phyloP scores from a whole-genome alignment of 92 coral and sea anemone species.

The Parazoanthus atlanticus region DNA sequence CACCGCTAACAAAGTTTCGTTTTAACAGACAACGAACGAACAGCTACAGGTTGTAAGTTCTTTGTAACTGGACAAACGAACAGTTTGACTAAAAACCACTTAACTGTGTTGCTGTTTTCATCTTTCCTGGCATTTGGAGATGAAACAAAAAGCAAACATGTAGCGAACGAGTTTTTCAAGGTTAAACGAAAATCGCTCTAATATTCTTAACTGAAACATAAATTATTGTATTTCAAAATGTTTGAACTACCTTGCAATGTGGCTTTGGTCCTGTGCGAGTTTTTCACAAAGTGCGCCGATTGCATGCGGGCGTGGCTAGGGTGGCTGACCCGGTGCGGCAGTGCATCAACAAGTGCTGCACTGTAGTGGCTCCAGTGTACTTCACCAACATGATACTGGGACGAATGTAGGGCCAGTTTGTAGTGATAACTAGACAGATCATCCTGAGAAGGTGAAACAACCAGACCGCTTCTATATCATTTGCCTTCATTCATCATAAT shows the following conservation, averaged over 20 bases:
- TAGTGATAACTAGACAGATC: constrained; percentile 76
- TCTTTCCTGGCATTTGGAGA: too few species aligned
- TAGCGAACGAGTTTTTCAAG: too few species aligned
- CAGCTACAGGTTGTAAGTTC: too few species aligned
- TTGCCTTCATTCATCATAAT: too few species aligned
- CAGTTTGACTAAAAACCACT: too few species aligned
- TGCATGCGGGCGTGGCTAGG: constrained; percentile 64
- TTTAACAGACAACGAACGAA: too few species aligned
- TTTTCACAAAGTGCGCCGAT: constrained; percentile 64
- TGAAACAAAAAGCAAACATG: too few species aligned
- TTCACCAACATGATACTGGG: constrained; percentile 84
- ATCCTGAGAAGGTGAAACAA: constrained; percentile 35
- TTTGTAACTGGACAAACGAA: too few species aligned
- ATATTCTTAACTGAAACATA: not conserved
- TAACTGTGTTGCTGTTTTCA: too few species aligned
- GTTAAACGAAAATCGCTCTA: too few species aligned
- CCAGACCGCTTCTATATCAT: not conserved
- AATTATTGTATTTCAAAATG: not conserved
- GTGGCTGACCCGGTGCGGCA: constrained; percentile 88
- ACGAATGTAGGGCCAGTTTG: constrained; percentile 84
- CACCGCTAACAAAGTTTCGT: too few species aligned
- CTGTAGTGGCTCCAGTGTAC: constrained; percentile 87
- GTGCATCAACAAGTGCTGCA: constrained; percentile 62
- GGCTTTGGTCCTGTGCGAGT: constrained; percentile 38
- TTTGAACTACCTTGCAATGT: not conserved